These are phyloP conservation scores for Eira barbara DNA, from an alignment of 2,113 vertebrate genomes.

Conservation along the genomic window DNA sequence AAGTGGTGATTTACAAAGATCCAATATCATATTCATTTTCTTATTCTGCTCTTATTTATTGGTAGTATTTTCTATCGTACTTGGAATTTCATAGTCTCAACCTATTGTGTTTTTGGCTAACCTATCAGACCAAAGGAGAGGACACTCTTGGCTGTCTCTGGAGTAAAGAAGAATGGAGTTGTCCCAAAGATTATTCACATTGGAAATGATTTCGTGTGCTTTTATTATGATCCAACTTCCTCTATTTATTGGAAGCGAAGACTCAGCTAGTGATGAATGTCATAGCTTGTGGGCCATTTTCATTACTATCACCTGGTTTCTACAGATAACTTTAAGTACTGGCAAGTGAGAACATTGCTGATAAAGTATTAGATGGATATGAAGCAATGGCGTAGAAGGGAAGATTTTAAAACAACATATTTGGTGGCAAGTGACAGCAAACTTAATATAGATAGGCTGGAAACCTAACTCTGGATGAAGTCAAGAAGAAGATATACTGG, in stretches of 20 bases:
- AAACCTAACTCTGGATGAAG: constrained; percentile 4
- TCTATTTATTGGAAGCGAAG: constrained; percentile 55
- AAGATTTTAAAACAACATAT: background rate
- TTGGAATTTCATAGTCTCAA: background rate
- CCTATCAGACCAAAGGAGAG: constrained; percentile 16
- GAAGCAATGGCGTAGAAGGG: background rate
- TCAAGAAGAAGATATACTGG: background rate
- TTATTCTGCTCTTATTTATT: constrained; percentile 24
- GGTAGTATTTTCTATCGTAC: constrained; percentile 34
- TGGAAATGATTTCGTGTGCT: constrained; percentile 61
- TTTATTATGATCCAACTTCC: constrained; percentile 62
- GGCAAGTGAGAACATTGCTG: constrained; percentile 13
- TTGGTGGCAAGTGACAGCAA: background rate
- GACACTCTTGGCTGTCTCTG: constrained; percentile 33
- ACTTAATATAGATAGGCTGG: background rate
- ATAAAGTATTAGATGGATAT: background rate
- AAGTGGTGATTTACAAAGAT: constrained; percentile 60
- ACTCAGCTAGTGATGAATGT: constrained; percentile 41
- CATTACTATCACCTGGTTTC: constrained; percentile 47
- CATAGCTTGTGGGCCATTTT: background rate
- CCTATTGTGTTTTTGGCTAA: constrained; percentile 53
- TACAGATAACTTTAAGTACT: constrained; percentile 21
- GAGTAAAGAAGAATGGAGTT: constrained; percentile 53
- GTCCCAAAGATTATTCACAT: constrained; percentile 57
- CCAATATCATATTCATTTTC: constrained; percentile 54